Conservation (phyloP, 2,113 vertebrate species). For the Pantherophis guttatus region DNA sequence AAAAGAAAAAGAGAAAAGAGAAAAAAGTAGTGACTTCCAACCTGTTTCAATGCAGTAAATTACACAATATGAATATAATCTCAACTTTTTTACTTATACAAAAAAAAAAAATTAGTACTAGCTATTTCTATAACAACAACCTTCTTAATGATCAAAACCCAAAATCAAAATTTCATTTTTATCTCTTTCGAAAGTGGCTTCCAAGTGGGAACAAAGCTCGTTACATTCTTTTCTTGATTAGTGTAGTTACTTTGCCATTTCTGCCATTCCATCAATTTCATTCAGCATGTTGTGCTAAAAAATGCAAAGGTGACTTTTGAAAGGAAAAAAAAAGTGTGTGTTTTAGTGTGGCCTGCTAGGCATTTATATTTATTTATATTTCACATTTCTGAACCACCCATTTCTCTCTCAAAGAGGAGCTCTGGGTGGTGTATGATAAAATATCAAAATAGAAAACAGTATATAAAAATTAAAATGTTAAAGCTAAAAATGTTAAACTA, state of each 20-base stretch:
- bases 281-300: constrained; percentile 60
- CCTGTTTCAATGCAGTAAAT: neutral
- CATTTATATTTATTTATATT: neutral
- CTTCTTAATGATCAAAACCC: neutral
- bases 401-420: neutral
- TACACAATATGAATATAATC: neutral
- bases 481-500: neutral
- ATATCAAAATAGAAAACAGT: neutral
- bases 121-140: neutral
- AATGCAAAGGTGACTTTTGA: constrained; percentile 41
- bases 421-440: neutral
- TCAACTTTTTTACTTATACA: neutral
- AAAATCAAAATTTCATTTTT: neutral
- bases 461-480: neutral
- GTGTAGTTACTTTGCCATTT: neutral
- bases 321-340: constrained; percentile 50
- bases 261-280: constrained; percentile 1
- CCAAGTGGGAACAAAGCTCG: neutral
- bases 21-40: neutral
- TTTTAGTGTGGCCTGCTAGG: constrained; percentile 16
- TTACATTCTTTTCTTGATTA: neutral
- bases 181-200: neutral
- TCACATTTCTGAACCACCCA: neutral
- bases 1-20: neutral
- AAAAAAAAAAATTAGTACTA: neutral